phyloP scores from a whole-genome alignment of 2,888 invertebrate species.

The Teleiodes luculella region DNA sequence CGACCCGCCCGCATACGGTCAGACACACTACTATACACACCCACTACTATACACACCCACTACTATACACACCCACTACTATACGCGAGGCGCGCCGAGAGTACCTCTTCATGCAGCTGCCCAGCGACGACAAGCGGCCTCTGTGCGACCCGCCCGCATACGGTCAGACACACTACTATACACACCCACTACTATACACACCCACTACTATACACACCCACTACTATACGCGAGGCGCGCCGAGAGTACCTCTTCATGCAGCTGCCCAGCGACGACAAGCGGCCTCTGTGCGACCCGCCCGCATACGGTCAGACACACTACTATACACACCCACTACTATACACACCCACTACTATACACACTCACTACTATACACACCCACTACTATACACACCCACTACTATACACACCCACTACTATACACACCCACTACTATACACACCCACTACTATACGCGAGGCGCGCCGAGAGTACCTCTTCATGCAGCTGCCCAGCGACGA shows the following conservation, averaged over 20 bases:
- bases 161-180: conserved; percentile 74
- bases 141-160: conserved; percentile 67
- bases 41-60: background rate
- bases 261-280: conserved; percentile 75
- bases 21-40: background rate
- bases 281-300: conserved; percentile 49
- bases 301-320: conserved; percentile 37
- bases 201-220: conserved; percentile 66
- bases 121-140: conserved; percentile 72
- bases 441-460: too few relatives aligned
- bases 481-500: conserved; percentile 78
- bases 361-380: too few relatives aligned
- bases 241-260: conserved; percentile 80
- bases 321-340: too few relatives aligned
- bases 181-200: conserved; percentile 60
- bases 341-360: too few relatives aligned
- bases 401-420: too few relatives aligned
- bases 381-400: too few relatives aligned
- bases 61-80: background rate
- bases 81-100: too few relatives aligned
- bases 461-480: conserved; percentile 81
- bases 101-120: conserved; percentile 80
- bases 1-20: conserved; percentile 44
- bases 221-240: conserved; percentile 56
- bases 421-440: too few relatives aligned